Evolutionary conservation across 2,113 vertebrate species (phyloP).

Genomic region (Scartelaos histophorus): DNA sequence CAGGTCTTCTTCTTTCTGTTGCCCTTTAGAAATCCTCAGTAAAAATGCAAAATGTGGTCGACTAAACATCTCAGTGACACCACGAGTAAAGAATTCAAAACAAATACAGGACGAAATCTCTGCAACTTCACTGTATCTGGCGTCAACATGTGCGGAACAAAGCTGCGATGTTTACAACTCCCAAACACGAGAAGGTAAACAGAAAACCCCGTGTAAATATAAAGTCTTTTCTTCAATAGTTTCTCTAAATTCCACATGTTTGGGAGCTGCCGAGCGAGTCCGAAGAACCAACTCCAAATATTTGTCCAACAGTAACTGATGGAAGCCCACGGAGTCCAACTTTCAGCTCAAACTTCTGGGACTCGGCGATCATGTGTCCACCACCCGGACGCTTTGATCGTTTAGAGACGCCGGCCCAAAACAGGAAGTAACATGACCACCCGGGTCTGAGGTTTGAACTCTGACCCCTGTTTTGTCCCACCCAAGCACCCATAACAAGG

Average conservation of each 20-base stretch:
- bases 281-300: neutral
- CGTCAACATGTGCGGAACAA: neutral
- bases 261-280: neutral
- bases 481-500: neutral
- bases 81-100: neutral
- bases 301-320: neutral
- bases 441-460: neutral
- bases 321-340: neutral
- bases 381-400: neutral
- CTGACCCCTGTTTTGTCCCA: neutral
- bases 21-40: no score
- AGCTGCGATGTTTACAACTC: neutral
- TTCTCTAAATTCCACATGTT: neutral
- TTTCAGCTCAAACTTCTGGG: neutral
- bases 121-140: neutral
- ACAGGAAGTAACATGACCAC: constrained; percentile 1
- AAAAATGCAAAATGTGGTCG: no score
- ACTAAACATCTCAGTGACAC: no score
- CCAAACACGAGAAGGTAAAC: neutral
- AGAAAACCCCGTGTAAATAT: neutral
- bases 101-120: neutral
- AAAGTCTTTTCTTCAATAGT: neutral
- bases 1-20: no score
- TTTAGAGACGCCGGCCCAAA: neutral
- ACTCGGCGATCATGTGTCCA: neutral